These are phyloP conservation scores for Salmo trutta DNA, from an alignment of 2,797 vertebrate genomes.

Conservation along the genomic window DNA sequence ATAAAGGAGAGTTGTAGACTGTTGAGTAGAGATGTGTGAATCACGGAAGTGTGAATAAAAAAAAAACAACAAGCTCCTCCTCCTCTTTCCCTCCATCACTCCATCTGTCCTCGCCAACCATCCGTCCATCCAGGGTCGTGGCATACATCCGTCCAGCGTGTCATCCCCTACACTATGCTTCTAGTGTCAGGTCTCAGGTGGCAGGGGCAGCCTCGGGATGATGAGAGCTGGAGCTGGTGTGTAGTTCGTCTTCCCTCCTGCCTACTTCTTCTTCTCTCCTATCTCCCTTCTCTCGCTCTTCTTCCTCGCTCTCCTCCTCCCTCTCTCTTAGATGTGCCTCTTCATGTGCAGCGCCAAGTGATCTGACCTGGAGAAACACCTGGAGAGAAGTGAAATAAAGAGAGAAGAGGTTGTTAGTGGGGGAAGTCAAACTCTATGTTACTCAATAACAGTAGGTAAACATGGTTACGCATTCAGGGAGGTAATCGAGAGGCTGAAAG, in stretches of 20 bases:
- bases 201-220: constrained; percentile 42
- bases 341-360: constrained; percentile 88
- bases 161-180: constrained; percentile 33
- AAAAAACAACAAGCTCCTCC: constrained; percentile 75
- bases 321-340: constrained; percentile 79
- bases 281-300: constrained; percentile 31
- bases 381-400: constrained; percentile 57
- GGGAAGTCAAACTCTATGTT: not conserved
- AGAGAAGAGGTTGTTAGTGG: not conserved
- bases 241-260: constrained; percentile 59
- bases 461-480: not conserved
- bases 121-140: constrained; percentile 34
- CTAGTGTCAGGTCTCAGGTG: constrained; percentile 33
- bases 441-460: not conserved
- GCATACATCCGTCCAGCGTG: not conserved
- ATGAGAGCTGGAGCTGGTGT: constrained; percentile 62
- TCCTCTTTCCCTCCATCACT: constrained; percentile 38
- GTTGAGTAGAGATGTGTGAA: constrained; percentile 46
- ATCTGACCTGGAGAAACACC: constrained; percentile 87
- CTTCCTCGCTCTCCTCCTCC: constrained; percentile 12
- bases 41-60: constrained; percentile 65
- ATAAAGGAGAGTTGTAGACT: constrained; percentile 65
- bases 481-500: not conserved
- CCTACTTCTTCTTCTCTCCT: constrained; percentile 11
- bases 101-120: constrained; percentile 48